A percentile compares a stretch with the other conserved stretches of the same genome.
phyloP scores from a whole-genome alignment of 2,888 invertebrate species.

The Cyclophora albipunctata region DNA sequence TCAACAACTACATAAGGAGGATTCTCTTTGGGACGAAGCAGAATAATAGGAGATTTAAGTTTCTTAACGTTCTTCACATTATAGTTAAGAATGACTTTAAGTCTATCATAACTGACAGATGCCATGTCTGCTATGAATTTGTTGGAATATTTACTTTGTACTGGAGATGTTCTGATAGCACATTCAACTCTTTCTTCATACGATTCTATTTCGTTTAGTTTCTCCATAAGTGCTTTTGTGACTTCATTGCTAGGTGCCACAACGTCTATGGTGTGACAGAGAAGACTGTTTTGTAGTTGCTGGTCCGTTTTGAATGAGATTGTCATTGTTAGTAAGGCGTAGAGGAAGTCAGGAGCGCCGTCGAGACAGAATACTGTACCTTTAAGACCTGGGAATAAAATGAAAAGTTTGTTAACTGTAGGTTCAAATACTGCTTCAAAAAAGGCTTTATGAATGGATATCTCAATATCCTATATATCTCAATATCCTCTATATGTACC shows the following conservation, averaged over 20 bases:
- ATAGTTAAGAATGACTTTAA: constrained; percentile 69
- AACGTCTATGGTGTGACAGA: constrained; percentile 74
- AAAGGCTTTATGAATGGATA: too few species aligned
- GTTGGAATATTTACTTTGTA: constrained; percentile 52
- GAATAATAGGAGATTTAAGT: constrained; percentile 73
- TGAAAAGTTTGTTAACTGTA: background rate
- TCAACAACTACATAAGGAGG: constrained; percentile 68
- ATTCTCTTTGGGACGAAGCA: constrained; percentile 78
- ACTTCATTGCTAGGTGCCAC: constrained; percentile 56
- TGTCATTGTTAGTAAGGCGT: constrained; percentile 68
- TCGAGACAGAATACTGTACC: constrained; percentile 85
- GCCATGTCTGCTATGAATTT: constrained; percentile 43
- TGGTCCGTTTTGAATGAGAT: constrained; percentile 55
- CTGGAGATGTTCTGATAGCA: constrained; percentile 50
- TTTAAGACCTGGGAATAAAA: constrained; percentile 44
- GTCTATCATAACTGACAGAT: constrained; percentile 58
- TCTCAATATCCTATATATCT: too few species aligned
- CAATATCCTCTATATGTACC: too few species aligned
- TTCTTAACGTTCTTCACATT: constrained; percentile 59
- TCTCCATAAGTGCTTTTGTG: constrained; percentile 44
- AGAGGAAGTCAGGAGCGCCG: constrained; percentile 84
- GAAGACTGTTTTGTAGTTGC: constrained; percentile 73
- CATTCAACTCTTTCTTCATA: constrained; percentile 75
- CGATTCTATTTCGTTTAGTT: constrained; percentile 68
- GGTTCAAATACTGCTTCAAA: too few species aligned